Conservation (phyloP, 2,888 invertebrate genomes). For the Acrobasis repandana region DNA sequence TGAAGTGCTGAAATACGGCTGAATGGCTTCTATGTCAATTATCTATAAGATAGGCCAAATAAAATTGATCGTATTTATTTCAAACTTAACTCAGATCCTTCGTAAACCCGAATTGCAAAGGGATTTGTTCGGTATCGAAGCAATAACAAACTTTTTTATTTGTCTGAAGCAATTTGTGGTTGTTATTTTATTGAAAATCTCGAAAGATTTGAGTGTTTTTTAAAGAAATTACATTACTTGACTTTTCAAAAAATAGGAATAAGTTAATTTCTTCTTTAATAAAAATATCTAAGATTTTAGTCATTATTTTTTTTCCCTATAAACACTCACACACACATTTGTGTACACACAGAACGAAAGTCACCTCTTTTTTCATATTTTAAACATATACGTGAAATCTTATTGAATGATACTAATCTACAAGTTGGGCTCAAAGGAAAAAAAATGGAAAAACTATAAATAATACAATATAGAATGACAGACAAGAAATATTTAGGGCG, state of each 20-base stretch:
- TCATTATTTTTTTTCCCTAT: no score
- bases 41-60: slow-evolving; percentile 18
- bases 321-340: no score
- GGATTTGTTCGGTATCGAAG: slow-evolving; percentile 15
- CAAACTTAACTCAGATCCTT: not conserved
- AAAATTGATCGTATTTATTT: slow-evolving; percentile 17
- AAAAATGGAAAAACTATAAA: not conserved
- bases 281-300: no score
- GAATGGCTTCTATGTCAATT: slow-evolving; percentile 18
- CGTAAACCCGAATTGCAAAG: slow-evolving; percentile 9
- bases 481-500: slow-evolving; percentile 20
- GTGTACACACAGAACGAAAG: no score
- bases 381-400: not conserved
- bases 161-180: not conserved
- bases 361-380: not conserved
- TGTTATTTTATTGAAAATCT: not conserved
- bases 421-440: not conserved
- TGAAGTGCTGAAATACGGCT: slow-evolving; percentile 15
- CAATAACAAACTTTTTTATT: slow-evolving; percentile 12
- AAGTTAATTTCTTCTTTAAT: no score
- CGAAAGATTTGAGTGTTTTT: not conserved
- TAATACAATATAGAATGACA: slow-evolving; percentile 5
- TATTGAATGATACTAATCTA: slow-evolving; percentile 4
- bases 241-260: no score
- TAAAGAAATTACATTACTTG: no score